These are phyloP conservation scores for Perca flavescens DNA, from an alignment of 2,113 vertebrate species.

Conservation along the genomic window DNA sequence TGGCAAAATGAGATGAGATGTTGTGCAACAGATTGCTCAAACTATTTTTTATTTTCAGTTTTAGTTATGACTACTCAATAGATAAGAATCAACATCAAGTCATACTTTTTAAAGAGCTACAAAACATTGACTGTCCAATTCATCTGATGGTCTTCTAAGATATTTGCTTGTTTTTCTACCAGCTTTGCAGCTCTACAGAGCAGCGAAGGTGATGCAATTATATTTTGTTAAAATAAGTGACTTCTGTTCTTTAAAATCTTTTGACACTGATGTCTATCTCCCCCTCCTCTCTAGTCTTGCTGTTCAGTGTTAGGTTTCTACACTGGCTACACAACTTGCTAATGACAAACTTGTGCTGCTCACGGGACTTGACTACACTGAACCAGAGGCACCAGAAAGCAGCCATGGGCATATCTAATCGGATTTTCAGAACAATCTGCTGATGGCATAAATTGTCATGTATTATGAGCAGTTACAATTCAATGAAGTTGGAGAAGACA, in stretches of 20 bases:
- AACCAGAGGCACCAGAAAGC: background rate
- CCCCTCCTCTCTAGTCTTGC: background rate
- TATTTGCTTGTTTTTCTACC: background rate
- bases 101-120: background rate
- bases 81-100: background rate
- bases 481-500: constrained; percentile 14
- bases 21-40: background rate
- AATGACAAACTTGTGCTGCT: background rate
- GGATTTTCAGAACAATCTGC: background rate
- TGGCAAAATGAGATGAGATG: background rate
- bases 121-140: background rate
- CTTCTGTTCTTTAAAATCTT: background rate
- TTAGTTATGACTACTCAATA: background rate
- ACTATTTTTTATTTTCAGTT: background rate
- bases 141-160: background rate
- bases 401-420: background rate
- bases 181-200: no score
- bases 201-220: no score
- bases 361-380: background rate
- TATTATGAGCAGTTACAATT: background rate
- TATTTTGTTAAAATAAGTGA: no score
- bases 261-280: background rate
- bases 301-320: constrained; percentile 5
- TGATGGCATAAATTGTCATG: background rate
- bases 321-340: constrained; percentile 11